Conservation (phyloP, 2,797 vertebrate species). For the Arnoldichthys spilopterus region DNA sequence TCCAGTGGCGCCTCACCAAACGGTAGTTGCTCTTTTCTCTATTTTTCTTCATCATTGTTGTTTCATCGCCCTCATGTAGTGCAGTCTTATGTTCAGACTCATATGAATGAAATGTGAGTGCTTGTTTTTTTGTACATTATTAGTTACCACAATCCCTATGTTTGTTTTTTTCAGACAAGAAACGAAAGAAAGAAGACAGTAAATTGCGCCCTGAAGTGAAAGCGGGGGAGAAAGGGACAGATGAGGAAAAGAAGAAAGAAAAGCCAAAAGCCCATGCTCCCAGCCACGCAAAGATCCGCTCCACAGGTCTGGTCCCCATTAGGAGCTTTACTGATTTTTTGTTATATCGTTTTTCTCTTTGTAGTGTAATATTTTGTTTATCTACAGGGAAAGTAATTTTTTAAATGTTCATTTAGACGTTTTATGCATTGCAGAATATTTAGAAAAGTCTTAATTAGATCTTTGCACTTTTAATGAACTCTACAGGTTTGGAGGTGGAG, state of each 20-base stretch:
- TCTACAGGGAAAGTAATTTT: not conserved
- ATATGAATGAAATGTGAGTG: not conserved
- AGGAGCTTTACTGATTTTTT: not conserved
- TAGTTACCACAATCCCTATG: not conserved
- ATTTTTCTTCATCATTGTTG: not conserved
- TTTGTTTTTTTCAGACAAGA: conserved; percentile 80
- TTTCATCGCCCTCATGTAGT: conserved; percentile 6
- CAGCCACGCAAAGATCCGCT: conserved; percentile 93
- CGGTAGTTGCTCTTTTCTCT: conserved; percentile 37
- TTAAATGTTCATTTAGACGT: not conserved
- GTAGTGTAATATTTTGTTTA: not conserved
- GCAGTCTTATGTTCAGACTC: not conserved
- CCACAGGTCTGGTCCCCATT: conserved; percentile 80
- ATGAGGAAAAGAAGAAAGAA: conserved; percentile 89
- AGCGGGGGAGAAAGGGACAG: conserved; percentile 74
- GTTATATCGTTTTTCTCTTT: not conserved
- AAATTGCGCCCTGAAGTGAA: conserved; percentile 82
- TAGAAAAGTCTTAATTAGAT: not conserved
- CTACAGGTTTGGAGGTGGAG: conserved; percentile 88
- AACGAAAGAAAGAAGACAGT: conserved; percentile 87
- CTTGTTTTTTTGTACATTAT: not conserved
- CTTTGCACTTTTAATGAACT: not conserved
- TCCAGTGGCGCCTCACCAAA: conserved; percentile 71
- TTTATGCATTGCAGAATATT: not conserved
- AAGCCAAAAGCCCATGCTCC: conserved; percentile 93